Evolutionary conservation across 2,113 vertebrate species (phyloP).

Genomic region (Meles meles): DNA sequence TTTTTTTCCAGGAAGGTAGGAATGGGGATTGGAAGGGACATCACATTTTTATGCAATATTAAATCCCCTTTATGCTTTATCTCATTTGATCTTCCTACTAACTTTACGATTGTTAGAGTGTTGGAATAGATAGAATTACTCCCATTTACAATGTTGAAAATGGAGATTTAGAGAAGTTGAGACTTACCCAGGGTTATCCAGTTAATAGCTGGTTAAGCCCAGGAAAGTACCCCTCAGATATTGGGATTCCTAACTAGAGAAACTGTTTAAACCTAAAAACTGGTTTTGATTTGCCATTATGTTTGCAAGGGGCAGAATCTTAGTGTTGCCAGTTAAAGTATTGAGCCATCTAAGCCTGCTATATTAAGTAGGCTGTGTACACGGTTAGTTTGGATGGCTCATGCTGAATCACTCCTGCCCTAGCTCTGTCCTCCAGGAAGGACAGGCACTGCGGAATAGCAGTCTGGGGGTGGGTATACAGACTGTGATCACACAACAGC

Average conservation of each 20-base stretch:
- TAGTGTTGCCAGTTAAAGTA: not conserved
- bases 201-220: not conserved
- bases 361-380: slow-evolving; percentile 55
- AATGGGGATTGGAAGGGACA: not conserved
- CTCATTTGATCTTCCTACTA: not conserved
- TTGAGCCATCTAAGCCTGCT: slow-evolving; percentile 49
- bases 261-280: not conserved
- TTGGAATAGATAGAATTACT: slow-evolving; percentile 5
- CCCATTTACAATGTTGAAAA: slow-evolving; percentile 54
- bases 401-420: slow-evolving; percentile 68
- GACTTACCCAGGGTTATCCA: not conserved
- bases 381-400: slow-evolving; percentile 4
- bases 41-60: not conserved
- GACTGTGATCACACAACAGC: not conserved
- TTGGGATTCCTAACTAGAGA: slow-evolving; percentile 6
- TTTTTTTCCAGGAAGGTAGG: not conserved
- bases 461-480: not conserved
- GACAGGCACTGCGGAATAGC: slow-evolving; percentile 9
- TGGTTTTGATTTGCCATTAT: not conserved
- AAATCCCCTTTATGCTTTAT: slow-evolving; percentile 23
- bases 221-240: not conserved
- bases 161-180: not conserved
- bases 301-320: not conserved
- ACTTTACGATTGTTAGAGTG: slow-evolving; percentile 31
- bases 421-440: slow-evolving; percentile 56